A percentile compares a stretch with the other conserved stretches of the same genome.
Evolutionary conservation across 2,113 vertebrate species (phyloP).

Genomic region (Xyliphius kryptos): DNA sequence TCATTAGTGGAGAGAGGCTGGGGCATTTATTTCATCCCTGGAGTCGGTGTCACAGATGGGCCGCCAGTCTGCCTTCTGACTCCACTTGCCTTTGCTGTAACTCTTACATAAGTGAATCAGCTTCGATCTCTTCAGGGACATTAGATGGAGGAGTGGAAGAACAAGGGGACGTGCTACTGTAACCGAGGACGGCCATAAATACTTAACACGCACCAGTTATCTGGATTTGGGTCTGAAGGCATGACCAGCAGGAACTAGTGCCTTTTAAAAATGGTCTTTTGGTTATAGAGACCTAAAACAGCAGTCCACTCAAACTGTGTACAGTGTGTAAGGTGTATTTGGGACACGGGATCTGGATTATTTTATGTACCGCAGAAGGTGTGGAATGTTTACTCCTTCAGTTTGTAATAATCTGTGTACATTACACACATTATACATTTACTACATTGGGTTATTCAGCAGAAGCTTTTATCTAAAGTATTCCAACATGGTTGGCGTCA

Average conservation of each 20-base stretch:
- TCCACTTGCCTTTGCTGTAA: slow-evolving; percentile 26
- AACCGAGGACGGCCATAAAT: slow-evolving; percentile 56
- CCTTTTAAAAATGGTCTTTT: slow-evolving; percentile 53
- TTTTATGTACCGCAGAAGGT: too few species aligned
- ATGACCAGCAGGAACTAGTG: slow-evolving; percentile 19
- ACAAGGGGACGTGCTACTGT: slow-evolving; percentile 37
- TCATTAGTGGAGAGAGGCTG: slow-evolving; percentile 29
- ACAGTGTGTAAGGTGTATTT: too few species aligned
- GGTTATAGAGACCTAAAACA: slow-evolving; percentile 53
- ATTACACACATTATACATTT: too few species aligned
- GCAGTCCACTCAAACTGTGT: too few species aligned
- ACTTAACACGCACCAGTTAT: slow-evolving; percentile 62
- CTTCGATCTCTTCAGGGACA: slow-evolving; percentile 32
- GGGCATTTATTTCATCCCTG: slow-evolving; percentile 33
- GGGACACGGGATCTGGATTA: too few species aligned
- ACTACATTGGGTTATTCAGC: too few species aligned
- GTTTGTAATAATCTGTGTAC: too few species aligned
- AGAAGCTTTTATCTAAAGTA: too few species aligned
- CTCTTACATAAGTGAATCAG: slow-evolving; percentile 41
- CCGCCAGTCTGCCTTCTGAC: slow-evolving; percentile 31
- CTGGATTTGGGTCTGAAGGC: slow-evolving; percentile 40
- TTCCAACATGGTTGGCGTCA: too few species aligned
- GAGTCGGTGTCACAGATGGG: slow-evolving; percentile 44
- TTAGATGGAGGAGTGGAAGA: slow-evolving; percentile 3
- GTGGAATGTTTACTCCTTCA: too few species aligned